phyloP scores from a whole-genome alignment of 2,113 vertebrate species.

The Cromileptes altivelis region DNA sequence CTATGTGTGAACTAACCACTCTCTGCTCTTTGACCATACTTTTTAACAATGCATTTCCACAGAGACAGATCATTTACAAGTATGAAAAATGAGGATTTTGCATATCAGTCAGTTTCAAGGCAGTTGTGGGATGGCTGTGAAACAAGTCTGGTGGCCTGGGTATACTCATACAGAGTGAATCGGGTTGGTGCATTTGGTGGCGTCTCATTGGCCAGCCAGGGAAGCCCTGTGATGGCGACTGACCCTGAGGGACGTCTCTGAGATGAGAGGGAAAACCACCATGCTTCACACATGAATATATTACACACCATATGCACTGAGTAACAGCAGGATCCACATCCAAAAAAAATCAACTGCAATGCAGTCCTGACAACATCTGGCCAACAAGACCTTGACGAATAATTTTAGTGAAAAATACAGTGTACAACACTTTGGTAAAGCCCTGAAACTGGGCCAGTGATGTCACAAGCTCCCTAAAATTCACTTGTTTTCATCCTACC shows the following conservation, averaged over 20 bases:
- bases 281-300: slow-evolving; percentile 63
- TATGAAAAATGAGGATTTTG: background rate
- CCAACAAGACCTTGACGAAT: slow-evolving; percentile 43
- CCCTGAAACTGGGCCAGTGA: slow-evolving; percentile 46
- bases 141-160: background rate
- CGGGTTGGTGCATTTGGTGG: background rate
- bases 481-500: slow-evolving; percentile 82
- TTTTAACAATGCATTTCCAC: background rate
- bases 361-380: slow-evolving; percentile 62
- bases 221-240: slow-evolving; percentile 34
- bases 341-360: slow-evolving; percentile 33
- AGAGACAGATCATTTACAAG: background rate
- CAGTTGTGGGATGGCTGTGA: background rate
- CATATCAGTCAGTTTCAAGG: background rate
- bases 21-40: background rate
- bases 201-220: slow-evolving; percentile 32
- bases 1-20: background rate
- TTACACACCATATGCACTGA: slow-evolving; percentile 58
- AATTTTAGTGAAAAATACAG: background rate
- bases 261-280: slow-evolving; percentile 48
- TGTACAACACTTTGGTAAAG: background rate
- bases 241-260: slow-evolving; percentile 52
- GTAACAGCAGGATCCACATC: slow-evolving; percentile 33
- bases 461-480: slow-evolving; percentile 21
- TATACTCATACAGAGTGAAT: background rate